A percentile compares a stretch with the other conserved stretches of the same genome.
Conservation (phyloP, 2,797 vertebrate genomes). For the Falco berigora region DNA sequence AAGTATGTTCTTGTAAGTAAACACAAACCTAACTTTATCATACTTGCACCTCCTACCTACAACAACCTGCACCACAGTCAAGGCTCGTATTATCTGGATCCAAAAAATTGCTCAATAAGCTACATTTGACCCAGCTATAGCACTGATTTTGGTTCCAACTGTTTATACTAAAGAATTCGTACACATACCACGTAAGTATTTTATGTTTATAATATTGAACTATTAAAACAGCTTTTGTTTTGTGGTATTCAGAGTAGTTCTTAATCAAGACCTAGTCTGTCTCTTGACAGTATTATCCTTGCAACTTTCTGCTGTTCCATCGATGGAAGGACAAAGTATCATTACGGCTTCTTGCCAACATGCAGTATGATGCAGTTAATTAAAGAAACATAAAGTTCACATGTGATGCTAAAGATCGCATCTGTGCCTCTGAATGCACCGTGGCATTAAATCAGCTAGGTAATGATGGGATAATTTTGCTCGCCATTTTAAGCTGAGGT, state of each 20-base stretch:
- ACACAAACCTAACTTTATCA: not conserved
- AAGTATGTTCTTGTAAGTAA: not conserved
- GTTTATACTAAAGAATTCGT: not conserved
- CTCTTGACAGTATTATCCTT: not conserved
- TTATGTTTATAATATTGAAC: not conserved
- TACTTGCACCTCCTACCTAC: not conserved
- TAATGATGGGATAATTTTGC: slow-evolving; percentile 14
- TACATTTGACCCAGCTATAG: not conserved
- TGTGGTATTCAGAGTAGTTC: not conserved
- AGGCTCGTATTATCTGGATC: not conserved
- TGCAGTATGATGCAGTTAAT: slow-evolving; percentile 1
- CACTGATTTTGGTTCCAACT: not conserved
- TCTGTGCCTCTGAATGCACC: not conserved
- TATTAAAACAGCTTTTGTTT: not conserved
- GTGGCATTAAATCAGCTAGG: not conserved
- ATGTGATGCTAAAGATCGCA: slow-evolving; percentile 7
- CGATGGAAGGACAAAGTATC: not conserved
- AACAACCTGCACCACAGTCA: not conserved
- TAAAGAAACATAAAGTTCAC: slow-evolving; percentile 32
- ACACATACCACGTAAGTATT: not conserved
- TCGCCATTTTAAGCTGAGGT: not conserved
- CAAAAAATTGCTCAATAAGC: not conserved
- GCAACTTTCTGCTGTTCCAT: not conserved
- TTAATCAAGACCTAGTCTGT: not conserved
- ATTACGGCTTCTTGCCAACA: not conserved